phyloP scores from a whole-genome alignment of 2,113 vertebrate species.

The Arothron firmamentum region DNA sequence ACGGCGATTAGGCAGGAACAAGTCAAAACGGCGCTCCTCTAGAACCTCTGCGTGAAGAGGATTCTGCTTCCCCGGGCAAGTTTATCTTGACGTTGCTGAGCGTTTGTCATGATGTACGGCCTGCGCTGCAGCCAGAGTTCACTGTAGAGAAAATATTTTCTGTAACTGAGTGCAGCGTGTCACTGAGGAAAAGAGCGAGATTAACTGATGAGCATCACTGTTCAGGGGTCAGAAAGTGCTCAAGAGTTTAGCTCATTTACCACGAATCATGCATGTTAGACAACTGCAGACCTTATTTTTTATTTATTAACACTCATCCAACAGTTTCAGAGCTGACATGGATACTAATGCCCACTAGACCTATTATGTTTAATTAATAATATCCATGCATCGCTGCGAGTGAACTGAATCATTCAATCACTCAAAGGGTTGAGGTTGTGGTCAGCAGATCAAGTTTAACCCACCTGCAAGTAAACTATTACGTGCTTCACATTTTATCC shows the following conservation, averaged over 20 bases:
- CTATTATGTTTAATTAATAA: background rate
- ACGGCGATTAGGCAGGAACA: constrained; percentile 61
- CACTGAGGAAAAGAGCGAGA: constrained; percentile 29
- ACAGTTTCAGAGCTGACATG: background rate
- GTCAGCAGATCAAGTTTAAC: constrained; percentile 2
- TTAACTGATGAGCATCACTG: constrained; percentile 31
- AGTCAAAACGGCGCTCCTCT: constrained; percentile 61
- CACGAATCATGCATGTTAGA: constrained; percentile 2
- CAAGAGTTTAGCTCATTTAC: constrained; percentile 9
- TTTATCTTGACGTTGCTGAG: constrained; percentile 51
- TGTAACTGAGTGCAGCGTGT: constrained; percentile 37
- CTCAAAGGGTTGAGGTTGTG: background rate
- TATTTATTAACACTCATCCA: background rate
- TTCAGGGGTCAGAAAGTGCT: constrained; percentile 8
- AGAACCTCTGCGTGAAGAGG: constrained; percentile 43
- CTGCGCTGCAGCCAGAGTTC: constrained; percentile 42
- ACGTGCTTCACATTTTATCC: background rate
- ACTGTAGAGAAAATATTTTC: constrained; percentile 55
- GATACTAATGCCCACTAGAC: background rate
- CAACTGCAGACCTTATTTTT: background rate
- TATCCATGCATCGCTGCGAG: no score
- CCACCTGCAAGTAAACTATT: background rate
- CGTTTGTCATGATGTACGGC: constrained; percentile 35
- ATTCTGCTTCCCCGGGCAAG: constrained; percentile 58
- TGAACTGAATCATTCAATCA: background rate